phyloP scores from a whole-genome alignment of 1,140 invertebrate genomes.

The Homarus americanus region DNA sequence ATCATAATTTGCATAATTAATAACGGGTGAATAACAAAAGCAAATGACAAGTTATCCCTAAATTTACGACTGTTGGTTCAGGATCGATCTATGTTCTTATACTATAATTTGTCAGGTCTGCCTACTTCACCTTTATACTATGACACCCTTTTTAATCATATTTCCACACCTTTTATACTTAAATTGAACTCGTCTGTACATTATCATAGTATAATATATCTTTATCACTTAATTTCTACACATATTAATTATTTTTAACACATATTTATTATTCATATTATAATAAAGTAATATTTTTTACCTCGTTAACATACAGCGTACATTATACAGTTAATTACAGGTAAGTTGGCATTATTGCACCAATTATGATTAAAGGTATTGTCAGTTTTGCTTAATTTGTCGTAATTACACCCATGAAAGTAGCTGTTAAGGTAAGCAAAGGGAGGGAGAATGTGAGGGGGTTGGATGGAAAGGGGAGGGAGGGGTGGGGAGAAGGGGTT shows the following conservation, averaged over 20 bases:
- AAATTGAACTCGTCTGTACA: no score
- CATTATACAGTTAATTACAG: not conserved
- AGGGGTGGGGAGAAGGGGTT: not conserved
- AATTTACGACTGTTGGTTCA: no score
- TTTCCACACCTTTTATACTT: no score
- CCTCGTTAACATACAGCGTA: not conserved
- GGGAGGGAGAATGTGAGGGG: not conserved
- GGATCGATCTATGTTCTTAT: no score
- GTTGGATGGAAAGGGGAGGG: not conserved
- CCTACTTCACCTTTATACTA: no score
- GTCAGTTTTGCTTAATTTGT: conserved; percentile 32
- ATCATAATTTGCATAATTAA: not conserved
- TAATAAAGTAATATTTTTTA: not conserved
- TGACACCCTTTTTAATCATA: no score
- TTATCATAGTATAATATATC: no score
- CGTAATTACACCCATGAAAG: conserved; percentile 36
- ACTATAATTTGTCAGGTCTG: no score
- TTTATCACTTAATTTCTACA: no score
- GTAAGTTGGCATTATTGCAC: not conserved
- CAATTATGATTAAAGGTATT: conserved; percentile 41
- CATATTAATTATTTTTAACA: no score
- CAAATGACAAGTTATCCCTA: not conserved
- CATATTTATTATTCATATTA: not conserved
- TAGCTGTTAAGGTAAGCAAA: conserved; percentile 16
- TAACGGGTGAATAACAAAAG: not conserved